Conservation (phyloP, 2,797 vertebrate species). For the Chelon auratus region DNA sequence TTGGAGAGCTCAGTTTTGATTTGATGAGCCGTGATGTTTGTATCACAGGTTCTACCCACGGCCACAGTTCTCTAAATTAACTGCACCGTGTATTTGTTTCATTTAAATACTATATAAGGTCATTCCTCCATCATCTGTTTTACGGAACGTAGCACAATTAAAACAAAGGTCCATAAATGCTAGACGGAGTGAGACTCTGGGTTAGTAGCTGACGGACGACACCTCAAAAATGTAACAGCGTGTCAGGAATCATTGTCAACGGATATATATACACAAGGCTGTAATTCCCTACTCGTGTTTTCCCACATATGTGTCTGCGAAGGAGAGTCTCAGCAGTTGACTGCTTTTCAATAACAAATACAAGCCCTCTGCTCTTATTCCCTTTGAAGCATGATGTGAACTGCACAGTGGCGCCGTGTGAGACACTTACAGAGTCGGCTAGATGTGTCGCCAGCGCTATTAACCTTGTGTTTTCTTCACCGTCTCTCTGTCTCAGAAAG, state of each 20-base stretch:
- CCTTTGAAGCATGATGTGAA: too few species aligned
- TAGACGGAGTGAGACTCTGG: neutral
- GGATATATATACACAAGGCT: too few species aligned
- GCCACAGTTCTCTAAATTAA: neutral
- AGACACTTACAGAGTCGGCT: neutral
- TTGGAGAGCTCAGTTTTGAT: neutral
- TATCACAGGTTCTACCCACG: neutral
- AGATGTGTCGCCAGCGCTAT: neutral
- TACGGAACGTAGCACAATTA: neutral
- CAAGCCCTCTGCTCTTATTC: too few species aligned
- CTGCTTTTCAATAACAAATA: too few species aligned
- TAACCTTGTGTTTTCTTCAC: neutral
- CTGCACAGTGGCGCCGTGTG: neutral
- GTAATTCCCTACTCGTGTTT: too few species aligned
- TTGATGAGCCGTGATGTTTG: neutral
- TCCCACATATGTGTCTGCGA: too few species aligned
- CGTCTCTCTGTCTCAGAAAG: neutral
- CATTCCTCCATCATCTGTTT: too few species aligned
- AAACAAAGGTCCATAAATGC: neutral
- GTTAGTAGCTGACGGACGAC: neutral
- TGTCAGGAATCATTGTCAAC: neutral
- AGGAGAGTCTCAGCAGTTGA: too few species aligned
- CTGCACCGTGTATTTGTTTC: too few species aligned
- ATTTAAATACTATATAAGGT: too few species aligned
- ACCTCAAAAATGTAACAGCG: neutral